phyloP scores from a whole-genome alignment of 2,113 vertebrate species.

The Sturnira hondurensis region DNA sequence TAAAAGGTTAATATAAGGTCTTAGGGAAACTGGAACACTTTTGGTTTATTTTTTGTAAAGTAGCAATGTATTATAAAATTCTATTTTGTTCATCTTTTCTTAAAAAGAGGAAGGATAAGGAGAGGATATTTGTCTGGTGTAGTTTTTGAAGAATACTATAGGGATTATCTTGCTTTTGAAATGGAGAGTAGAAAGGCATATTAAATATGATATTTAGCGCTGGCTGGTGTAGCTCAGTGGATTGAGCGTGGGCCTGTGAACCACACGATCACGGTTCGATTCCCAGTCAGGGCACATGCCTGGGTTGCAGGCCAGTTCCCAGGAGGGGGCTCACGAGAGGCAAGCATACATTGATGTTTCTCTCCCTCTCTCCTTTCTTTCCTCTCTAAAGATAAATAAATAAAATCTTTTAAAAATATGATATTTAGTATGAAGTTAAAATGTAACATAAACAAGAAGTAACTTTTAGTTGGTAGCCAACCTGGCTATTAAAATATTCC shows the following conservation, averaged over 20 bases:
- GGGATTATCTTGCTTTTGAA: slow-evolving; percentile 11
- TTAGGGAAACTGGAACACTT: background rate
- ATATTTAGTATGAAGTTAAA: background rate
- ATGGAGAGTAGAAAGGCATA: background rate
- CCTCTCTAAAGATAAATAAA: no score
- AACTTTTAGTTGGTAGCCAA: background rate
- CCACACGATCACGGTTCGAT: no score
- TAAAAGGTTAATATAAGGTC: background rate
- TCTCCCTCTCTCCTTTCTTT: no score
- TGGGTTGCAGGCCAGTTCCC: no score
- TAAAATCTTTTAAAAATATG: no score
- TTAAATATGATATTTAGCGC: background rate
- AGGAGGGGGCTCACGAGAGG: no score
- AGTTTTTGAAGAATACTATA: background rate
- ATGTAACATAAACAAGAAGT: background rate
- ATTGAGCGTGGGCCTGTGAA: no score
- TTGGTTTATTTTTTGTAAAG: background rate
- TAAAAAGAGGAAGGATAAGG: background rate
- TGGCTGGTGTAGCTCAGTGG: no score
- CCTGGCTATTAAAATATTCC: background rate
- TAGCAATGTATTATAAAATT: background rate
- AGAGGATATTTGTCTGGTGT: background rate
- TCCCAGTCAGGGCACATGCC: no score
- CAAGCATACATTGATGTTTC: no score
- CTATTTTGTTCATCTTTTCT: background rate